Conservation (phyloP, 2,113 vertebrate genomes). For the Anser cygnoides region DNA sequence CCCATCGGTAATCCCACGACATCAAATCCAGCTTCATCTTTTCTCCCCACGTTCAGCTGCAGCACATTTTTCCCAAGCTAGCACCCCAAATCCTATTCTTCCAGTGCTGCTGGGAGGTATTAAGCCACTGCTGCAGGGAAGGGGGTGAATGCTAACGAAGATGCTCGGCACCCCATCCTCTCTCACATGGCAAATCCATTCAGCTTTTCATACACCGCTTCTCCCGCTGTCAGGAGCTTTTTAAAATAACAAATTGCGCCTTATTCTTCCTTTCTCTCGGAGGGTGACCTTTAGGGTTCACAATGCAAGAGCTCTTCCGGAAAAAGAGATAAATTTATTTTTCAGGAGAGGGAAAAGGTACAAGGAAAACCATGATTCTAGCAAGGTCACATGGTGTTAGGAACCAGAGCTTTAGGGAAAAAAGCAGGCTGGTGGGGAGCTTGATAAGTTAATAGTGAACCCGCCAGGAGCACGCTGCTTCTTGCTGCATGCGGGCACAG, state of each 20-base stretch:
- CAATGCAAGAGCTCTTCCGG: fast-evolving
- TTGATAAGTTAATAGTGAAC: background rate
- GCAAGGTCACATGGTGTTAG: fast-evolving
- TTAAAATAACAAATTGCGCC: background rate
- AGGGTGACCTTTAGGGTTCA: conserved; percentile 3
- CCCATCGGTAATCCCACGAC: background rate
- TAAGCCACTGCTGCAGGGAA: background rate
- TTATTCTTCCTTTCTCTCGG: background rate
- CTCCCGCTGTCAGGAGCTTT: background rate
- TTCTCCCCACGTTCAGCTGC: background rate
- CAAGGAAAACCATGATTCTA: background rate
- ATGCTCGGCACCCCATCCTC: background rate
- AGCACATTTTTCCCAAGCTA: fast-evolving
- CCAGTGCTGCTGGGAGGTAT: background rate
- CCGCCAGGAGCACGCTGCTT: fast-evolving
- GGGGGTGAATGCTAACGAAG: background rate
- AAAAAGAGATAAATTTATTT: background rate
- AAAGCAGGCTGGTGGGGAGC: background rate
- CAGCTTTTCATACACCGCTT: background rate
- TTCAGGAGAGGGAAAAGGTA: background rate
- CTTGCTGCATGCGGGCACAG: background rate
- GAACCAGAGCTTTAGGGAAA: background rate
- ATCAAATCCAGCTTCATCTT: conserved; percentile 15
- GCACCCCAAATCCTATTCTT: conserved; percentile 28
- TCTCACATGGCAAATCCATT: background rate